Percentiles rank a stretch among this genome's conserved stretches.
phyloP scores from a whole-genome alignment of 2,888 invertebrate species.

The Aphrophora alni region DNA sequence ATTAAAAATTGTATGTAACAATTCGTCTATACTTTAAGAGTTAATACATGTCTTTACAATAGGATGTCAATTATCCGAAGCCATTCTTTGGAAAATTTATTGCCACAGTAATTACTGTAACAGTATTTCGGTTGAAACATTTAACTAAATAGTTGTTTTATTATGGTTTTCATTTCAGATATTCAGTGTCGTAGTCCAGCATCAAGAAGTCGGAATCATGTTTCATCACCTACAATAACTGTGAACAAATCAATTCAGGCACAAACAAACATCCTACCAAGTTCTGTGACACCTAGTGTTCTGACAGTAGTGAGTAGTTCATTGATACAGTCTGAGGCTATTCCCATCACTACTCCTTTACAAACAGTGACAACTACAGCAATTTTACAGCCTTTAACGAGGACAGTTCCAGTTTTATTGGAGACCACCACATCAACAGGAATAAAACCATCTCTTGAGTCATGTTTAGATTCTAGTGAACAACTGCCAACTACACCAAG shows the following conservation, averaged over 20 bases:
- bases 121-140: no score
- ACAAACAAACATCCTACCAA: not conserved
- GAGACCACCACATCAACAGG: not conserved
- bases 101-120: no score
- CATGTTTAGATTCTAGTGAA: not conserved
- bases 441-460: not conserved
- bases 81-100: no score
- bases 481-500: conserved; percentile 20
- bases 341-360: not conserved
- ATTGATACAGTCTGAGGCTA: not conserved
- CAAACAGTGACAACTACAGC: not conserved
- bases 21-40: no score
- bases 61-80: no score
- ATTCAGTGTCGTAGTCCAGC: not conserved
- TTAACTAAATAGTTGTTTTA: no score
- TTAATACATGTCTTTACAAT: no score
- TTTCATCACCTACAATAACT: not conserved
- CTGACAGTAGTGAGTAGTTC: not conserved
- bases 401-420: not conserved
- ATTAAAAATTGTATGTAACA: no score
- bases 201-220: not conserved
- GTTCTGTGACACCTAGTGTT: not conserved
- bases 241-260: not conserved
- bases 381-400: not conserved
- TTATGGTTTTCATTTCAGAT: not conserved